These are phyloP conservation scores for Athalia rosae DNA, from an alignment of 2,888 invertebrate genomes.

Conservation along the genomic window DNA sequence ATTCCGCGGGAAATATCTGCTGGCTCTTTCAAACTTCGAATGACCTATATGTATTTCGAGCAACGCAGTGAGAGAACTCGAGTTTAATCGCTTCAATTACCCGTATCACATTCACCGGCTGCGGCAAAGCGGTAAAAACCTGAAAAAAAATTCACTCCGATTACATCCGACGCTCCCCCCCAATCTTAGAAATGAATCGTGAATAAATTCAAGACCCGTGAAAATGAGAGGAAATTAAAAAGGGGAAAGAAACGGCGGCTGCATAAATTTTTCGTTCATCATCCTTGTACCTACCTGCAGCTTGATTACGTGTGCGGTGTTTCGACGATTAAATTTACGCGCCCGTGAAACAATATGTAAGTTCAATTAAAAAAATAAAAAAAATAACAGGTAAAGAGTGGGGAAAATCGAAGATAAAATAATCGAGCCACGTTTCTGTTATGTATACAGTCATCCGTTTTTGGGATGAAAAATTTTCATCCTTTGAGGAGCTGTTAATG, in stretches of 20 bases:
- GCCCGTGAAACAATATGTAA: too few species aligned
- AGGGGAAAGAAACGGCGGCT: background rate
- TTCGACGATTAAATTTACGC: too few species aligned
- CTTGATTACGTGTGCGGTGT: background rate
- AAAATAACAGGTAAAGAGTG: too few species aligned
- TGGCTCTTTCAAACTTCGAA: background rate
- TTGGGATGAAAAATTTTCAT: slow-evolving; percentile 1
- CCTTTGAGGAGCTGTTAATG: background rate
- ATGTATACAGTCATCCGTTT: background rate
- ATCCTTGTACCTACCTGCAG: too few species aligned
- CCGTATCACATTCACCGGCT: too few species aligned
- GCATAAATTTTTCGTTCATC: background rate
- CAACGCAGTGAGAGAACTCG: background rate
- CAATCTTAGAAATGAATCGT: background rate
- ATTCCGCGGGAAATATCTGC: too few species aligned
- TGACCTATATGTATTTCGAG: background rate
- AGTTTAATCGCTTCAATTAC: background rate
- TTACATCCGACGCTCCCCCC: background rate
- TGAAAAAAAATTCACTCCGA: background rate
- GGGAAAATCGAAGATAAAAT: slow-evolving; percentile 3
- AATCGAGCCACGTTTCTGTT: background rate
- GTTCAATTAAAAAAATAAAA: too few species aligned
- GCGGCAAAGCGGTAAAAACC: too few species aligned
- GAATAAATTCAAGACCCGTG: background rate
- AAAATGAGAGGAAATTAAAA: slow-evolving; percentile 19